Evolutionary conservation across 2,888 invertebrate genomes (phyloP).

Genomic region (Myopa tessellatipennis): DNA sequence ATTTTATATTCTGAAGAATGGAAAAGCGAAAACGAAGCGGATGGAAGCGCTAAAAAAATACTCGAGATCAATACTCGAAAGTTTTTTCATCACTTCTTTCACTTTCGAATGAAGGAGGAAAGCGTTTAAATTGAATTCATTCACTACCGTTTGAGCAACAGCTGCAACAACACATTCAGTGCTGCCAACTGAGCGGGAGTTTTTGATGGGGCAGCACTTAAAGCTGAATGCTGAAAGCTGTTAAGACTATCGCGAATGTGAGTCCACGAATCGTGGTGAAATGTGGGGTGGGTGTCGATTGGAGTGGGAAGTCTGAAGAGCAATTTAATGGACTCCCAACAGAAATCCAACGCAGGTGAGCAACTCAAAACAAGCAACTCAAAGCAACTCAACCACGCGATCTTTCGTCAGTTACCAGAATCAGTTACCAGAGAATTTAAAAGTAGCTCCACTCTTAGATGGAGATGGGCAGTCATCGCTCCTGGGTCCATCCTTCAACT

Average conservation of each 20-base stretch:
- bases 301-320: background rate
- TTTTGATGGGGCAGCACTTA: constrained; percentile 18
- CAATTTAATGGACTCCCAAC: constrained; percentile 17
- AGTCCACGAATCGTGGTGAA: background rate
- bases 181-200: constrained; percentile 10
- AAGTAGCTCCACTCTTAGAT: no score
- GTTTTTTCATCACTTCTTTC: no score
- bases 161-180: constrained; percentile 5
- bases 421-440: no score
- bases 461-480: no score
- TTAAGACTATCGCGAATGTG: background rate
- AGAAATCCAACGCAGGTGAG: constrained; percentile 5
- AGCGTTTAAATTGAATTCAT: constrained; percentile 24
- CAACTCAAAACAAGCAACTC: no score
- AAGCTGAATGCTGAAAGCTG: constrained; percentile 17
- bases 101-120: background rate
- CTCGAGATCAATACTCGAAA: no score
- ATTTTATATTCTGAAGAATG: no score
- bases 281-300: background rate
- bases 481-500: no score
- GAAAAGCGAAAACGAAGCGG: no score
- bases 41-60: no score
- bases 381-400: no score
- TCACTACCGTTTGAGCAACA: constrained; percentile 12
- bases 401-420: no score